These are phyloP conservation scores for Plebejus anna DNA, from an alignment of 2,888 invertebrate species.

Conservation along the genomic window DNA sequence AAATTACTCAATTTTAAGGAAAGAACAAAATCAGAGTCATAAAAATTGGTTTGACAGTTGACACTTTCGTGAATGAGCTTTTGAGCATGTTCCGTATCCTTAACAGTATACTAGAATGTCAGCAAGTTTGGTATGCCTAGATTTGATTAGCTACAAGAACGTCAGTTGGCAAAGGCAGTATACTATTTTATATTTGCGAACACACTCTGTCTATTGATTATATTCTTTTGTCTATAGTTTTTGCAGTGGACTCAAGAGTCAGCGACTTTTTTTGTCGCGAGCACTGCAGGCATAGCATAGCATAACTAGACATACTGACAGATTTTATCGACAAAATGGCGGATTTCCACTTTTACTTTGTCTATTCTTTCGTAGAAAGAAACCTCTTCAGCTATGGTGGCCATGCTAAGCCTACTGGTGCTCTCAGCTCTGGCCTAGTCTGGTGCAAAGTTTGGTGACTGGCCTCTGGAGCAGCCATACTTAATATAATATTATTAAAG, in stretches of 20 bases:
- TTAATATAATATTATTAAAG: no score
- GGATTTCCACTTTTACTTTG: no score
- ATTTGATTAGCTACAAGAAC: neutral
- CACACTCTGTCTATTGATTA: neutral
- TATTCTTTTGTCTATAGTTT: neutral
- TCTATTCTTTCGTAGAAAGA: no score
- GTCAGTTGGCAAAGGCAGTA: neutral
- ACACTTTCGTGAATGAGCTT: neutral
- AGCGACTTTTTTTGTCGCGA: neutral
- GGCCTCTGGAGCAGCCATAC: no score
- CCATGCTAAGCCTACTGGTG: no score
- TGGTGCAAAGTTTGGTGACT: no score
- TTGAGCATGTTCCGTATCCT: neutral
- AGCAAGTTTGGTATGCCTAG: neutral
- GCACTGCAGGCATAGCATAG: no score
- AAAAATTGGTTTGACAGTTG: slow-evolving; percentile 1
- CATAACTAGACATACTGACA: no score
- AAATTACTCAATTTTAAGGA: neutral
- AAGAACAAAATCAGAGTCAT: slow-evolving; percentile 18
- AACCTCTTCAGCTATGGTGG: no score
- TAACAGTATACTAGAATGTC: neutral
- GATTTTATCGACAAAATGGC: no score
- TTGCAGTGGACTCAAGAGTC: neutral
- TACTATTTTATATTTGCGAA: neutral
- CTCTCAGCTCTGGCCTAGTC: no score